phyloP scores from a whole-genome alignment of 2,113 vertebrate species.

The Gallinago paraguaiae region DNA sequence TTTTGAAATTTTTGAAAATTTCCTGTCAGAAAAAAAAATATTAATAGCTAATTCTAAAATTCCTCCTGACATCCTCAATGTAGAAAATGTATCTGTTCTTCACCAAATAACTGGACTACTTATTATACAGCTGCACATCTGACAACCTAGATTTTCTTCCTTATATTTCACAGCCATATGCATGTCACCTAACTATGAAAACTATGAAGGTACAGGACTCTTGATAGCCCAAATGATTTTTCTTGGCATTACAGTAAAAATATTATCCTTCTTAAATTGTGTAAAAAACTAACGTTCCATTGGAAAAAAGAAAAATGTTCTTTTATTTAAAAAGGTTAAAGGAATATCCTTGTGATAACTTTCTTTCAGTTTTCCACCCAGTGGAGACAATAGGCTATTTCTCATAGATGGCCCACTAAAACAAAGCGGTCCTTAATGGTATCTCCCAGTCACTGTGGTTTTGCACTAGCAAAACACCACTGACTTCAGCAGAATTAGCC shows the following conservation, averaged over 20 bases:
- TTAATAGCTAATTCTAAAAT: neutral
- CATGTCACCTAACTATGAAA: neutral
- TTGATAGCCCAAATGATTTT: neutral
- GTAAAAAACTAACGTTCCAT: neutral
- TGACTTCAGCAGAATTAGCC: neutral
- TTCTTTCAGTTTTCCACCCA: neutral
- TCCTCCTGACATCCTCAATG: neutral
- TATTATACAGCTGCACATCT: neutral
- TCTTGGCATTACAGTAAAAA: neutral
- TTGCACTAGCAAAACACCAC: neutral
- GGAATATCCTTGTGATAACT: neutral
- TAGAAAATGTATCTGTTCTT: neutral
- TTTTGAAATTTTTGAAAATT: neutral
- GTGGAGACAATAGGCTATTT: neutral
- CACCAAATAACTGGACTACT: neutral
- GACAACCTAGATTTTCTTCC: neutral
- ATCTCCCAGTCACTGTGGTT: neutral
- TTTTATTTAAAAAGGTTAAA: neutral
- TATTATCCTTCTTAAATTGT: neutral
- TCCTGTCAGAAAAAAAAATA: neutral
- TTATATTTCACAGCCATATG: neutral
- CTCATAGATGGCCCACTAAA: neutral
- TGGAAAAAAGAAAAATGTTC: accelerated
- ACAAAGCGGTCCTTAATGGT: neutral
- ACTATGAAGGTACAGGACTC: neutral